Evolutionary conservation across 2,113 vertebrate genomes (phyloP), one percentile per base, ranked within the genome.

Genomic region (Mellivora capensis): DNA sequence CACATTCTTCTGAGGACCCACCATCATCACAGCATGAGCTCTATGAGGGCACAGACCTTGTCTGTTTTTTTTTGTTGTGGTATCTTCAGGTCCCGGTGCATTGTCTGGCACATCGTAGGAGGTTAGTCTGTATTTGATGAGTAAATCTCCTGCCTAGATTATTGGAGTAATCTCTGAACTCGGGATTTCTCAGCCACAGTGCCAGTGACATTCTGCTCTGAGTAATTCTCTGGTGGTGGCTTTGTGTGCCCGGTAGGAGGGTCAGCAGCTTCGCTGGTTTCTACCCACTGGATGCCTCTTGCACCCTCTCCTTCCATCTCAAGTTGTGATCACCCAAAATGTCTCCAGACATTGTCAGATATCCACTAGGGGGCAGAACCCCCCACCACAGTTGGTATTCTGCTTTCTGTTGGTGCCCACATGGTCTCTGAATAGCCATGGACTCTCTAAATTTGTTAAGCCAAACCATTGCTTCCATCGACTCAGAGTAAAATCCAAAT

Each of bases 331-430:
- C 84, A 49, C 39, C 27, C 29, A 84, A 42, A 72, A 14, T 23
- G 49, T 49, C 83, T 59, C 39, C 18, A 69, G 88, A 74, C 31
- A 18, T 52, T 52, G n/a, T n/a, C 5, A 1, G 18, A 11, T 84
- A 34, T 71, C 74, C 62, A 37, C 21, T 23, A 59, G n/a, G 6
- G 37, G 59, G 4, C n/a, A 82, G 64, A 86, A 85, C 25, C 25
- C 23, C 23, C 31, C 0, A 0, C 49, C 59, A 21, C 6, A 6
- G 14, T 20, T 42, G 7, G 18, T 52, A 31, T 27, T 87, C 23
- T 20, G 3, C 42, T 34, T 39, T 54, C 82, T 6, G 4, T 52
- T 39, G 1, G 0, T 5, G 20, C 9, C 25, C 12, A 1, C 37
- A 6, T 5, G 4, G 21, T 47, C 80, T 72, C 71, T 86, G 57